These are phyloP conservation scores for Danaus plexippus DNA, from an alignment of 1,140 invertebrate genomes.

Conservation along the genomic window DNA sequence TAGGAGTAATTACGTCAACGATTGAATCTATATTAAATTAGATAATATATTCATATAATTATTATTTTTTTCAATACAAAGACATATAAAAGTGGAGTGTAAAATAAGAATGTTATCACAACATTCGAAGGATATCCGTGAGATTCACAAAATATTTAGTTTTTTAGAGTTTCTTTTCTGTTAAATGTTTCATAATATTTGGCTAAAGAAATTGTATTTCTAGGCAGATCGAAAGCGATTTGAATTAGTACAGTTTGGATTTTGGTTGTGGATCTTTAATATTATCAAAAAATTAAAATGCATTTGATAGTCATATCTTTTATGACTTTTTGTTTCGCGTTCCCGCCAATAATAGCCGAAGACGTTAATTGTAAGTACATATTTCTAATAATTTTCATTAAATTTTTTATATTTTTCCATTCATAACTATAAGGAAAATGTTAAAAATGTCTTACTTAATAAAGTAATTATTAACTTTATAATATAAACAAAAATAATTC, in stretches of 20 bases:
- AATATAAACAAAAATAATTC: no score
- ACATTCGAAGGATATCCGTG: conserved; percentile 18
- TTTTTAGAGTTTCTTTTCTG: conserved; percentile 19
- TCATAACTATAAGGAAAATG: no score
- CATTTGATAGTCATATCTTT: no score
- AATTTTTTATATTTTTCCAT: no score
- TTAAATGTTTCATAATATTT: conserved; percentile 39
- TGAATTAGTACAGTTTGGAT: conserved; percentile 4
- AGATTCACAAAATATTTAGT: conserved; percentile 20
- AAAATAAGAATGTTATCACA: conserved; percentile 9
- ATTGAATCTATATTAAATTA: no score
- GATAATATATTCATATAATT: no score
- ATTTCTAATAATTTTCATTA: conserved; percentile 8
- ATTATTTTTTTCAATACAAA: no score
- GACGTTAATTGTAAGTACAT: conserved; percentile 31
- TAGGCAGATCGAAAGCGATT: conserved; percentile 11
- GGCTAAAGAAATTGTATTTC: conserved; percentile 32
- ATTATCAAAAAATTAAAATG: no score
- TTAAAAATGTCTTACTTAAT: no score
- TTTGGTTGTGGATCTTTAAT: background rate
- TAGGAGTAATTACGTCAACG: no score
- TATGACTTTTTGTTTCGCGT: conserved; percentile 5
- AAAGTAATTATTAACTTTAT: no score
- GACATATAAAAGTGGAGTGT: no score
- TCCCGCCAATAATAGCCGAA: conserved; percentile 15